A percentile compares a stretch with the other conserved stretches of the same genome.
These are phyloP conservation scores for Corapipo altera DNA, from an alignment of 2,113 vertebrate genomes.

Conservation along the genomic window DNA sequence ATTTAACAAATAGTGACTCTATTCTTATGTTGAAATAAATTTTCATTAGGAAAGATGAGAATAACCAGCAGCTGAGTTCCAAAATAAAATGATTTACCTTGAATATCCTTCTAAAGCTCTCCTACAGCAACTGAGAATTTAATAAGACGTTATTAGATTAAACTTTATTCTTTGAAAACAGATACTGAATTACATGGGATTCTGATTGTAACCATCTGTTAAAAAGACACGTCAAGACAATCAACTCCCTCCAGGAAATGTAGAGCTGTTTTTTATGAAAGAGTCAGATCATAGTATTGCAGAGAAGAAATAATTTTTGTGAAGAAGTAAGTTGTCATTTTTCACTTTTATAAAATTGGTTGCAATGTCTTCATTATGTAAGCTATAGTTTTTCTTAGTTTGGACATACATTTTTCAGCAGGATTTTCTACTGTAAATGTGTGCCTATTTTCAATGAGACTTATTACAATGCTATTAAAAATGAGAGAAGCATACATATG, in stretches of 20 bases:
- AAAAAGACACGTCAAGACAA: slow-evolving; percentile 45
- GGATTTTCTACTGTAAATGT: neutral
- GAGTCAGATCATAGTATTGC: neutral
- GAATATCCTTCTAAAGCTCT: slow-evolving; percentile 15
- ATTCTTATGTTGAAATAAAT: neutral
- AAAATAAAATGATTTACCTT: slow-evolving; percentile 4
- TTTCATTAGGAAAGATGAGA: neutral
- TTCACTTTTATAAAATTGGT: neutral
- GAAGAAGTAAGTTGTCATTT: neutral
- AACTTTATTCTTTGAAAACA: slow-evolving; percentile 46
- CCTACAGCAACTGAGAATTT: slow-evolving; percentile 2
- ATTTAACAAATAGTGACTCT: neutral
- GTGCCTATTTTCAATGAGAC: neutral
- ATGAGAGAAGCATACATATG: neutral
- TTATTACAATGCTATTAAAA: neutral
- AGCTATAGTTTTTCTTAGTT: neutral
- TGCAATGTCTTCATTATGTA: neutral
- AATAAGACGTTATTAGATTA: slow-evolving; percentile 53
- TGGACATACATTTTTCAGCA: neutral
- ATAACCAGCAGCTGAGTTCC: neutral
- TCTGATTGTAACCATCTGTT: slow-evolving; percentile 49
- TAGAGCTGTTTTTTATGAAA: neutral
- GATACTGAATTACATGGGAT: neutral
- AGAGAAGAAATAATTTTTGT: neutral
- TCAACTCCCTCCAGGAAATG: neutral